Base-by-base conservation (phyloP, 2,797 vertebrate species). In the Hippoglossus hippoglossus region DNA sequence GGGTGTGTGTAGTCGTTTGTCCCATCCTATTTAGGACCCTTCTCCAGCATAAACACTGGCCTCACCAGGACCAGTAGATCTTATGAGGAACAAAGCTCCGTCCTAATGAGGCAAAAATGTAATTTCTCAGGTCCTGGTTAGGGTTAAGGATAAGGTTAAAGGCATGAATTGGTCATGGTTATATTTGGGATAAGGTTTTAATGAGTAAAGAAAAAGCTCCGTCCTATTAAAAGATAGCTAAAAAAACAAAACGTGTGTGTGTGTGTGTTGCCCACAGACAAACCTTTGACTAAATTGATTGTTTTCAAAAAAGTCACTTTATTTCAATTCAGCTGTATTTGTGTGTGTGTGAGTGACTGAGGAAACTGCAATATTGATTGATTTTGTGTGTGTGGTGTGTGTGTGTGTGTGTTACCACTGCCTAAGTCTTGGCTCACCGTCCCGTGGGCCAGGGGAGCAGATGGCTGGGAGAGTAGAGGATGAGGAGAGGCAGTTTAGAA, bases 371-470 rank as follows among this genome's bases (percentile, higher is more conserved):
- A 55, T 89, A 89, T 92, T 91, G 89, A 93, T 92, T 91, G 73
- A 80, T 79, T 77, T 60, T 74, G 70, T 69, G 47, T 62, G 62
- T 74, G 55, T 91, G 89, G 55, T 66, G 74, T 74, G 66, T 61
- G 59, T 67, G 66, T 70, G 72, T 79, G 66, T 78, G 70, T 65
- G 67, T 74, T 86, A 84, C 88, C 81, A 70, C 74, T 77, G 84
- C 74, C 89, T 85, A 79, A 88, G 85, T 84, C 82, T 91, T 83
- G 88, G 90, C 89, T 89, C 72, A 74, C 82, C 72, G 93, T 95
- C 94, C 93, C 92, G 85, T 92, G 94, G 94, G 93, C 93, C 83
- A 82, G 89, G 92, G 93, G 91, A 95, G 94, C 94, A 95, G 94
- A 95, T 95, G 94, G 94, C 88, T 34, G 65, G 84, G 84, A 90